Conservation (phyloP, 92 coral and sea anemone species). For the Nematostella vectensis region DNA sequence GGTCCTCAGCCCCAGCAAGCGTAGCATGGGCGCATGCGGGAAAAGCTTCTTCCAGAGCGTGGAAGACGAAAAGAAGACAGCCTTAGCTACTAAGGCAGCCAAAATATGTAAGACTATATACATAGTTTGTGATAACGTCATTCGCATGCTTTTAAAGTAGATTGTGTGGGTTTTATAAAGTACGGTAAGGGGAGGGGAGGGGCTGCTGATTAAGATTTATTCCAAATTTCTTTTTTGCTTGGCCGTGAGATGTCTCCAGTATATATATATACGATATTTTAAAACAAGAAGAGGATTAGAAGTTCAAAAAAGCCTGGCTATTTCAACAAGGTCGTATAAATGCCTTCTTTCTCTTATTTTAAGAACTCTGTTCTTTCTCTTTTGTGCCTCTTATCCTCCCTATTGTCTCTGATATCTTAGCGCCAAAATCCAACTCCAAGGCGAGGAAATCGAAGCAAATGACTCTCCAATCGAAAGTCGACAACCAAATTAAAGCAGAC, state of each 20-base stretch:
- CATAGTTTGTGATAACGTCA: too few species aligned
- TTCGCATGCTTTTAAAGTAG: too few species aligned
- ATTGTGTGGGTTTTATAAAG: too few species aligned
- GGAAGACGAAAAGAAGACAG: constrained; percentile 73
- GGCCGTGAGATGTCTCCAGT: too few species aligned
- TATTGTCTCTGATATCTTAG: constrained; percentile 20
- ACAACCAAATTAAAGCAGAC: constrained; percentile 26
- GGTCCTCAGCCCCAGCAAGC: constrained; percentile 48
- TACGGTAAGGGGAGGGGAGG: too few species aligned
- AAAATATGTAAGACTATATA: too few species aligned
- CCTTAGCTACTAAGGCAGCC: constrained; percentile 23
- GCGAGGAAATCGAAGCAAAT: constrained; percentile 62
- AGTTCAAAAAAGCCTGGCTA: too few species aligned
- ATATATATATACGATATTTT: too few species aligned
- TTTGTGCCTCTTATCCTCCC: background rate
- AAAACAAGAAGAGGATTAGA: too few species aligned
- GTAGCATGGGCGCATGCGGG: constrained; percentile 34
- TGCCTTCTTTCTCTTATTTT: background rate
- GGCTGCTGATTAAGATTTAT: too few species aligned
- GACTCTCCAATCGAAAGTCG: constrained; percentile 37
- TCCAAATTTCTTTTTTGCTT: too few species aligned
- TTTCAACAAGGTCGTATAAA: too few species aligned
- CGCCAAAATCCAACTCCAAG: constrained; percentile 54
- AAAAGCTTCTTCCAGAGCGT: constrained; percentile 91
- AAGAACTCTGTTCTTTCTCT: background rate